Evolutionary conservation across 2,888 invertebrate species (phyloP).

Genomic region (Eledona agricola): DNA sequence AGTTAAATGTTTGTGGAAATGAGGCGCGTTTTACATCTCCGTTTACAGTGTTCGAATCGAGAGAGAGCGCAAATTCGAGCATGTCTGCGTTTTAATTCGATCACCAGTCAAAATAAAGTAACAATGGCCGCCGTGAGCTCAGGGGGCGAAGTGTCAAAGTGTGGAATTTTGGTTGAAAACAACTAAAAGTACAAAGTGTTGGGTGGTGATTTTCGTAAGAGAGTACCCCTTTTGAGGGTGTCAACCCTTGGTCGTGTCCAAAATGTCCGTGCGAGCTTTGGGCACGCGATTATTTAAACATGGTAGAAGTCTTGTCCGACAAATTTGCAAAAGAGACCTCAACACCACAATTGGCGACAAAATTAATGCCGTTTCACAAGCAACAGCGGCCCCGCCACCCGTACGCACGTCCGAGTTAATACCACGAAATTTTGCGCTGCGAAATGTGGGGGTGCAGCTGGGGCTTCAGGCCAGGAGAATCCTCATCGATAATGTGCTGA

Average conservation of each 20-base stretch:
- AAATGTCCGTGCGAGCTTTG: constrained; percentile 69
- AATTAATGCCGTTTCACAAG: constrained; percentile 51
- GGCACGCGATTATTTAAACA: constrained; percentile 68
- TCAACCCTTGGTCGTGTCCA: constrained; percentile 30
- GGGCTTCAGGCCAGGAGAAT: constrained; percentile 72
- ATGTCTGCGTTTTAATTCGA: no score
- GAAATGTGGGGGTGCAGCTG: constrained; percentile 65
- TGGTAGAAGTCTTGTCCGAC: constrained; percentile 68
- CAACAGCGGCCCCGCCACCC: constrained; percentile 44
- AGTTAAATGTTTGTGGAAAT: no score
- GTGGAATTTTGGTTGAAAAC: constrained; percentile 11
- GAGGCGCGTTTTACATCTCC: no score
- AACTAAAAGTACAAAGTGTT: constrained; percentile 5
- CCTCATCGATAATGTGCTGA: constrained; percentile 75
- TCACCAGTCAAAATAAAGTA: constrained; percentile 21
- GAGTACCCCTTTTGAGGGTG: constrained; percentile 24
- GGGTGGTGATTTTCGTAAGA: constrained; percentile 9
- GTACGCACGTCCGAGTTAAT: constrained; percentile 44
- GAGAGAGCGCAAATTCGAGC: neutral
- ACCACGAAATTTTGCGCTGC: constrained; percentile 55
- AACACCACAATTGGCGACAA: constrained; percentile 61
- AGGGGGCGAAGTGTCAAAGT: constrained; percentile 27
- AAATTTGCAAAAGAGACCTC: constrained; percentile 65
- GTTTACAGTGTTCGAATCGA: no score
- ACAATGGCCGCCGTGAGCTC: constrained; percentile 7